phyloP scores from a whole-genome alignment of 2,888 invertebrate genomes.

The Carterocephalus palaemon region DNA sequence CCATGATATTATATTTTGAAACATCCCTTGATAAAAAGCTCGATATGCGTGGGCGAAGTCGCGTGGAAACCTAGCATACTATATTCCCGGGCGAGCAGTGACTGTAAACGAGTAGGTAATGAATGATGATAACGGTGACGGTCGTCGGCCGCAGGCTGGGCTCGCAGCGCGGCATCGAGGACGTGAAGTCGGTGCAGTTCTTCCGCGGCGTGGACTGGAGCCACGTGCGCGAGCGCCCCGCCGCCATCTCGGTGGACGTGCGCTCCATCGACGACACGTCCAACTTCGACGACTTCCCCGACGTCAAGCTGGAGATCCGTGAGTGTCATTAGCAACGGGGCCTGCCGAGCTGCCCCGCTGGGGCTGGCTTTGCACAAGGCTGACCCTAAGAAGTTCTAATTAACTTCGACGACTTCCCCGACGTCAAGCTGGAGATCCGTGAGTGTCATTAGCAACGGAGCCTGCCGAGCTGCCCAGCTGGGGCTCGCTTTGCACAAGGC shows the following conservation, averaged over 20 bases:
- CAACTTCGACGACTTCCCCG: constrained; percentile 99
- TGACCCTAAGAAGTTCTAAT: too few relatives aligned
- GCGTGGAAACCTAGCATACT: too few relatives aligned
- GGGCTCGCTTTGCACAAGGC: too few relatives aligned
- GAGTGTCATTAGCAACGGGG: too few relatives aligned
- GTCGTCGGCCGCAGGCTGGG: constrained; percentile 77
- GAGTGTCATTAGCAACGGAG: too few relatives aligned
- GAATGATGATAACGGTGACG: neutral
- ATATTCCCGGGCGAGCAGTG: too few relatives aligned
- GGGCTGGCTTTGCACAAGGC: too few relatives aligned
- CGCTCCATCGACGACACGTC: constrained; percentile 99
- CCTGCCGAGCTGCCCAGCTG: too few relatives aligned
- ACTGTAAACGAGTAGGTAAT: neutral
- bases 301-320: constrained; percentile 99
- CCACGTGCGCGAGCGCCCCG: constrained; percentile 98
- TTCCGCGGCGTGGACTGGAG: constrained; percentile 99
- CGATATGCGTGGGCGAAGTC: too few relatives aligned
- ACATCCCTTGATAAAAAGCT: too few relatives aligned
- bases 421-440: constrained; percentile 99
- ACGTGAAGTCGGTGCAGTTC: constrained; percentile 94
- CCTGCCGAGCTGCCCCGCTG: too few relatives aligned
- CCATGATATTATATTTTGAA: too few relatives aligned
- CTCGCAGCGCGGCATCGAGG: constrained; percentile 93
- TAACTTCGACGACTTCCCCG: constrained; percentile 99
- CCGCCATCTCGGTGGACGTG: constrained; percentile 98